Evolutionary conservation across 2,888 invertebrate genomes (phyloP), one percentile per base, ranked within the genome.

Genomic region (Neoascia interrupta): DNA sequence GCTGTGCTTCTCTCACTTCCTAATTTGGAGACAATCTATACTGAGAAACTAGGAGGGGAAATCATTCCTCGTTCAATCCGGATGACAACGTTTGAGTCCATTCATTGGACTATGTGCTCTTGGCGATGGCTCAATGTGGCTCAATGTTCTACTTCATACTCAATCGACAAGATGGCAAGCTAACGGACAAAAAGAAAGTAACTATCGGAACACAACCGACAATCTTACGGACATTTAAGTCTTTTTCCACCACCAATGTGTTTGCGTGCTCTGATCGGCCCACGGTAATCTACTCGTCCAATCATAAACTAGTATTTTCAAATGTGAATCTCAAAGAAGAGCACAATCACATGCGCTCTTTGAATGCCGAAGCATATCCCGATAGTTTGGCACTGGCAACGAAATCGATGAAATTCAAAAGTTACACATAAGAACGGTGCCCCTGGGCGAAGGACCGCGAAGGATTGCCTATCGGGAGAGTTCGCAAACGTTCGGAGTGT

Each of bases 261-360:
- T 99, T 99, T 90, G 99, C 98, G 16, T 99, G 99, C 88, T 98
- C 98, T 0, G 99, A 99, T 89, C 92, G 99, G 51, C 99, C 99
- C 0, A 98, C 99, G 0, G 99, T 99, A 10, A 98, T 99, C 83
- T 99, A 99, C 90, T 98, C 98, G 3, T 97, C 97, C n/a, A 98
- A 98, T 90, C 97, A 98, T 88, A 98, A 98, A 89, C 91, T 98
- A 26, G 98, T 98, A 2, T 98, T 98, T 89, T 98, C 98, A n/a
- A 99, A 98, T 89, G 98, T 98, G 1, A 98, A 97, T 87, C 91
- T 97, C 56, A 96, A 96, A 85, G 96, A 96, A 88, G 97, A 99
- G 0, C n/a, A n/a, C n/a, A 96, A 96, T 84, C 97, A 98, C 86
- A 99, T 99, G 97, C 99, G 99, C 89, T 97, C 97, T 0, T 90